phyloP scores from a whole-genome alignment of 2,113 vertebrate genomes.

The Hassar affinis region DNA sequence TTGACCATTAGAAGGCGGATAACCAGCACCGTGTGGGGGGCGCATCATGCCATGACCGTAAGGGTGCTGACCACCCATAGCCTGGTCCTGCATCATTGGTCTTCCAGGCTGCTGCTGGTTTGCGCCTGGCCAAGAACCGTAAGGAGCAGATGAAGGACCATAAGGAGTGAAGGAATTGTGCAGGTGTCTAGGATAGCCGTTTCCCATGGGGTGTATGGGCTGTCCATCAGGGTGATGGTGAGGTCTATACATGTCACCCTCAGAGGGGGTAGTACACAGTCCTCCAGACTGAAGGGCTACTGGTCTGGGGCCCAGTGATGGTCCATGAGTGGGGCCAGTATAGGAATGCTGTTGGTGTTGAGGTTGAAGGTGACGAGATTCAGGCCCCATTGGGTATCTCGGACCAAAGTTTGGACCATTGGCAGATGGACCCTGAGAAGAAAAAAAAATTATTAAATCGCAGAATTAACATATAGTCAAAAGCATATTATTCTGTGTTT shows the following conservation, averaged over 20 bases:
- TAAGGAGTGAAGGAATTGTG: constrained; percentile 76
- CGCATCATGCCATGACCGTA: constrained; percentile 75
- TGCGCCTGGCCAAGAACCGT: constrained; percentile 80
- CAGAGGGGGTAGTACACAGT: constrained; percentile 71
- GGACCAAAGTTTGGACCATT: constrained; percentile 76
- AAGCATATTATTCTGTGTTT: neutral
- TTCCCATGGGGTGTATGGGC: constrained; percentile 61
- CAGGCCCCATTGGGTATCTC: constrained; percentile 70
- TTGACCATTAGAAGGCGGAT: constrained; percentile 76
- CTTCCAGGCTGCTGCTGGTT: constrained; percentile 68
- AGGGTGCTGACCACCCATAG: constrained; percentile 62
- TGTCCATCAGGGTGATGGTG: constrained; percentile 68
- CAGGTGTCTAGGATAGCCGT: constrained; percentile 72
- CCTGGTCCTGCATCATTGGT: constrained; percentile 66
- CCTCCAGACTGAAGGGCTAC: constrained; percentile 75
- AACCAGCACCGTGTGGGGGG: constrained; percentile 74
- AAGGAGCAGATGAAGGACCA: constrained; percentile 71
- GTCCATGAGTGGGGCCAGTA: constrained; percentile 74
- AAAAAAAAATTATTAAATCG: neutral
- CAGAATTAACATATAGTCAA: neutral
- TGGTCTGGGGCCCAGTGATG: constrained; percentile 77
- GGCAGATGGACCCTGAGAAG: constrained; percentile 73
- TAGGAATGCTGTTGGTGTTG: constrained; percentile 74
- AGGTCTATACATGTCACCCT: constrained; percentile 76
- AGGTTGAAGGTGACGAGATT: constrained; percentile 61